These are phyloP conservation scores for Eucera pruinosa DNA, from an alignment of 2,888 invertebrate genomes.

Conservation along the genomic window DNA sequence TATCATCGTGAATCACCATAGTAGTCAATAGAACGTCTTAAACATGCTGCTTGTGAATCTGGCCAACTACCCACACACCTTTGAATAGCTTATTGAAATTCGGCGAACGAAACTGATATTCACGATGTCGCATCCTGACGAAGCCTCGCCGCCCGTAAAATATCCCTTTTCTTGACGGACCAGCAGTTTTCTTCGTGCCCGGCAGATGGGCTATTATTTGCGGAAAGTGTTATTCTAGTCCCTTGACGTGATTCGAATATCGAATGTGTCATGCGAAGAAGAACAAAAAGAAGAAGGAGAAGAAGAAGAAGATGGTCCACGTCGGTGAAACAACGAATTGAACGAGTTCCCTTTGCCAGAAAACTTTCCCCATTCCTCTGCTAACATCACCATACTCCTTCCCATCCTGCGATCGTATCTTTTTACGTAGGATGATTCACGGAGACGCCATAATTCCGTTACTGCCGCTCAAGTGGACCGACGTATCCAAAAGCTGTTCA, in stretches of 20 bases:
- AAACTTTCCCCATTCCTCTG: constrained; percentile 10
- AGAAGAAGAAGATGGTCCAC: not conserved
- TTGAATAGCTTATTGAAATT: constrained; percentile 62
- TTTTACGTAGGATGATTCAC: constrained; percentile 33
- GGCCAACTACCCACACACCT: not conserved
- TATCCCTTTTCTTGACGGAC: constrained; percentile 55
- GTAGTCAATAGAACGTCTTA: too few species aligned
- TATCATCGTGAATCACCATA: too few species aligned
- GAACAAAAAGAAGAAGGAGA: not conserved
- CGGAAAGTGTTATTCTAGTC: constrained; percentile 62
- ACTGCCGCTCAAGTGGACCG: constrained; percentile 17
- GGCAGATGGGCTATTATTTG: constrained; percentile 56
- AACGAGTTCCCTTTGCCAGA: constrained; percentile 2
- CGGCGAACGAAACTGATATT: constrained; percentile 59
- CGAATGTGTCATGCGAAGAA: constrained; percentile 11
- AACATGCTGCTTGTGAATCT: constrained; percentile 16
- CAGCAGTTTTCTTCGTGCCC: constrained; percentile 51
- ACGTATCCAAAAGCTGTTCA: constrained; percentile 36
- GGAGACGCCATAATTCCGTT: constrained; percentile 22
- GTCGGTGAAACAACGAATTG: constrained; percentile 33
- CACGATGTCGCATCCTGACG: constrained; percentile 64
- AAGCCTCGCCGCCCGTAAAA: constrained; percentile 52
- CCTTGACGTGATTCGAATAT: constrained; percentile 60
- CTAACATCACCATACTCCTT: not conserved
- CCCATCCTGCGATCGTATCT: constrained; percentile 25